A percentile compares a stretch with the other conserved stretches of the same genome.
Evolutionary conservation across 2,888 invertebrate species (phyloP).

Genomic region (Hyposoter dolosus): DNA sequence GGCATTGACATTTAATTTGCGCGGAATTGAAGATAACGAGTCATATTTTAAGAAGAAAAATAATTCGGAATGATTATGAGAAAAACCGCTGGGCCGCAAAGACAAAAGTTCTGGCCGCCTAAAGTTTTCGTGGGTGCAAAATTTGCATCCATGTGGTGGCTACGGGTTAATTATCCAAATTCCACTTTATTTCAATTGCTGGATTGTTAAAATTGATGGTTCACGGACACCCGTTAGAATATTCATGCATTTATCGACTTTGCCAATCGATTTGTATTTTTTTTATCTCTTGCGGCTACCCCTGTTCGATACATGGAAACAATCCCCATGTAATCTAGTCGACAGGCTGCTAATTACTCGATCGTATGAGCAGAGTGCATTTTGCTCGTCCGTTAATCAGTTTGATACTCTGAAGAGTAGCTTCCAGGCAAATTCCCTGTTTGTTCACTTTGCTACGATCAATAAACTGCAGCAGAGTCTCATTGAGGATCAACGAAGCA

Average conservation of each 20-base stretch:
- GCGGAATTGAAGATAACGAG: no score
- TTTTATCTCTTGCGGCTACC: conserved; percentile 4
- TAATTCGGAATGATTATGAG: no score
- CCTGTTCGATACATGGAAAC: neutral
- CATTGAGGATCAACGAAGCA: neutral
- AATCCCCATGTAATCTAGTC: conserved; percentile 43
- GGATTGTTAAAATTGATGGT: neutral
- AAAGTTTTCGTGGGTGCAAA: no score
- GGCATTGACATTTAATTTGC: no score
- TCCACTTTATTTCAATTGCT: neutral
- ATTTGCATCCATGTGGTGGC: no score
- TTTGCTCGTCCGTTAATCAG: conserved; percentile 20
- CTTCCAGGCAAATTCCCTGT: neutral
- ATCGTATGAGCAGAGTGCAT: conserved; percentile 16
- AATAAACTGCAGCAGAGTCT: neutral
- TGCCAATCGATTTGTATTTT: neutral
- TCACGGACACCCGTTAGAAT: neutral
- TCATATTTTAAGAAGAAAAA: no score
- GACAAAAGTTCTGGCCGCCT: no score
- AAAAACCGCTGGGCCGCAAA: no score
- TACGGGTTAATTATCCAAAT: neutral
- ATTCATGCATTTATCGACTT: neutral
- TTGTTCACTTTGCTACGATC: neutral
- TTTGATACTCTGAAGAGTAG: neutral
- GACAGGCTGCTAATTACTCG: conserved; percentile 47